Evolutionary conservation across 1,140 invertebrate species (phyloP), one percentile per base, ranked within the genome.

Genomic region (Brachionus plicatilis): DNA sequence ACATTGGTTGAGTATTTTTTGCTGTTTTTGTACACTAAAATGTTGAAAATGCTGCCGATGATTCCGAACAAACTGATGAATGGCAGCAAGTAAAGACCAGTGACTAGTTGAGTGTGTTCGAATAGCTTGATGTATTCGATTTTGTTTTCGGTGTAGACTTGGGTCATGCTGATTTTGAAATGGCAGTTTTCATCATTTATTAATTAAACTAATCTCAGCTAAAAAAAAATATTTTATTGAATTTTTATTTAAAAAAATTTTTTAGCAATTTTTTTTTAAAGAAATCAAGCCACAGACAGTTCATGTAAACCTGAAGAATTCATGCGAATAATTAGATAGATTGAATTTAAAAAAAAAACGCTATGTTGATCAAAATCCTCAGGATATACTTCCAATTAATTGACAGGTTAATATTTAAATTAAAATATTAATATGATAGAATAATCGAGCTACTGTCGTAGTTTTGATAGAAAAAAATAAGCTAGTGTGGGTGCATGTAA

Each of bases 1-100:
- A 88, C 88, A 88, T 94, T 94, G 53, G 94, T 94, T 29, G 93
- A 93, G 75, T 92, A 92, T 68, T 92, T 88, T 93, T 94, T 94
- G 66, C 92, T 91, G 84, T 92, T 89, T 85, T 93, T 90, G 79
- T 93, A 93, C 83, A 94, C 93, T 85, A 93, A 91, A 76, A 94
- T 92, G 50, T 93, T 93, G 24, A 94, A 90, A 33, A 91, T 89
- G 88, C 94, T 94, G 56, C 93, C 93, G 79, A 93, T 88, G 29
- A 94, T 90, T 82, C 94, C 94, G 60, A 94, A 90, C 84, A 92
- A 89, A 85, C 93, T 91, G 84, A 94, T 90, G 60, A 93, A 90
- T 20, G 94, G 94, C 84, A 93, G 92, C 56, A 93, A 88, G 53
- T 94, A 86, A 0, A 88, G 85, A 8, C 88, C 89, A 3, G 88